A percentile compares a stretch with the other conserved stretches of the same genome.
phyloP scores from a whole-genome alignment of 2,113 vertebrate species.

The Prionailurus viverrinus region DNA sequence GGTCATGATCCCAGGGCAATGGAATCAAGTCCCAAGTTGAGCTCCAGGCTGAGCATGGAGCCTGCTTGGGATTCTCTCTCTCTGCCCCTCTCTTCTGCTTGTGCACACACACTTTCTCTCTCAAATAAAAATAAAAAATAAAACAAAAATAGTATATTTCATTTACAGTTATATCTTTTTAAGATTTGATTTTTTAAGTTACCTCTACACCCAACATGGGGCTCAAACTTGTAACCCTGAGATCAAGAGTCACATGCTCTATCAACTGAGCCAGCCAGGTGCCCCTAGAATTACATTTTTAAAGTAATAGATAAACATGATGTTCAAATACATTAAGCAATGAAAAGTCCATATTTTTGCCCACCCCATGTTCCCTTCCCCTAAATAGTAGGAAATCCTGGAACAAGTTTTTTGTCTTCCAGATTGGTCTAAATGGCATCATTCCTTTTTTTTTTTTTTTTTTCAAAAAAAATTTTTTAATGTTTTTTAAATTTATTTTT shows the following conservation, averaged over 20 bases:
- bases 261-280: background rate
- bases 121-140: too few species aligned
- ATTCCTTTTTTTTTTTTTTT: background rate
- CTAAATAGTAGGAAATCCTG: background rate
- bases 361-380: background rate
- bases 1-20: too few species aligned
- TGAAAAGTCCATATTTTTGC: background rate
- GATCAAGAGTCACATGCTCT: background rate
- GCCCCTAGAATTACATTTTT: background rate
- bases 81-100: too few species aligned
- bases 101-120: too few species aligned
- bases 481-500: too few species aligned
- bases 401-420: background rate
- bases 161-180: constrained; percentile 14
- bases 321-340: constrained; percentile 22
- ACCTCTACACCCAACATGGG: background rate
- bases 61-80: too few species aligned
- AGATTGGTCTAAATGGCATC: constrained; percentile 27
- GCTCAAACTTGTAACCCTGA: background rate
- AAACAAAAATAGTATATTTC: constrained; percentile 13
- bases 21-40: too few species aligned
- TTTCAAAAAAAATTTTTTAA: too few species aligned
- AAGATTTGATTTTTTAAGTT: background rate
- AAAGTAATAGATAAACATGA: background rate
- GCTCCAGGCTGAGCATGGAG: too few species aligned